phyloP scores from a whole-genome alignment of 2,113 vertebrate species.

The Neolamprologus brichardi region DNA sequence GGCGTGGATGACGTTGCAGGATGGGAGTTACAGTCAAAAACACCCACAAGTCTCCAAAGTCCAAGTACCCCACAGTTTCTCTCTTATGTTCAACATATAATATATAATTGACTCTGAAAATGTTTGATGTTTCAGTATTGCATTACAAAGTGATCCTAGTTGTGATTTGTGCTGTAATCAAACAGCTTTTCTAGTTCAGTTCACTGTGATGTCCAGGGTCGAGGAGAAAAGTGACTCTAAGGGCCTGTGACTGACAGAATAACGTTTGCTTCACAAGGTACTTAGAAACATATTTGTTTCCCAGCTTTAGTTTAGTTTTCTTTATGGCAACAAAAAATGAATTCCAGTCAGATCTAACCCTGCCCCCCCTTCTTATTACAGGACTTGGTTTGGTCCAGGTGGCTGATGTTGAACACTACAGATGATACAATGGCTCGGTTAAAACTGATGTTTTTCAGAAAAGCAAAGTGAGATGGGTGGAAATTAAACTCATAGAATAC shows the following conservation, averaged over 20 bases:
- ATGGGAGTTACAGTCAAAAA: background rate
- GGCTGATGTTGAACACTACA: background rate
- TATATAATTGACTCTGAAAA: background rate
- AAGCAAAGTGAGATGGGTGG: background rate
- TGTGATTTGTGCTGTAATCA: background rate
- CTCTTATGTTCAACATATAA: background rate
- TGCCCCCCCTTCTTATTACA: background rate
- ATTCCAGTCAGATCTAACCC: background rate
- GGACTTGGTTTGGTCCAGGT: background rate
- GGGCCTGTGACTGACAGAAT: background rate
- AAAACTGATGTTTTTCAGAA: background rate
- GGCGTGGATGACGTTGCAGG: background rate
- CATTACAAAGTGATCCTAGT: background rate
- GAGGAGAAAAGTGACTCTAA: background rate
- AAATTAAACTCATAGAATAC: background rate
- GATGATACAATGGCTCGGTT: background rate
- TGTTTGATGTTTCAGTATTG: background rate
- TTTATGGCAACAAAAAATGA: background rate
- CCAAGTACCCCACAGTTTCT: background rate
- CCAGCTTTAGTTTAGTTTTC: background rate
- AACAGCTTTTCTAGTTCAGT: accelerated
- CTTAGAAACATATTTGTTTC: background rate
- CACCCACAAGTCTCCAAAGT: background rate
- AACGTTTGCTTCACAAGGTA: background rate
- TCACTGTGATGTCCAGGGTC: background rate